Evolutionary conservation across 2,113 vertebrate species (phyloP).

Genomic region (Vulpes lagopus): DNA sequence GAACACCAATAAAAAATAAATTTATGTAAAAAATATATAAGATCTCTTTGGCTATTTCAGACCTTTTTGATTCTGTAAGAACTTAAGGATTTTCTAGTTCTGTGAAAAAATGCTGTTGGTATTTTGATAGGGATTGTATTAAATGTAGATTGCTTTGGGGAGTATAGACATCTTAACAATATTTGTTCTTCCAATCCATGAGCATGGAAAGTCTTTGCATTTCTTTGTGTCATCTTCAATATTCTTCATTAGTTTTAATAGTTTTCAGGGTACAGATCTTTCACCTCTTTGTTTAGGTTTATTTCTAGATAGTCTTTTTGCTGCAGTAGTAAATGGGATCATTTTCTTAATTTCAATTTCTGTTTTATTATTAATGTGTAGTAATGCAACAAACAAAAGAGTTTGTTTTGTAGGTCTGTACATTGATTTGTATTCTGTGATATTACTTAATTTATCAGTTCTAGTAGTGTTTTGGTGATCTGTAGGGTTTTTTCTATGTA

Average conservation of each 20-base stretch:
- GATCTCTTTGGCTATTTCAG: neutral
- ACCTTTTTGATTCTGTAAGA: neutral
- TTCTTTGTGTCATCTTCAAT: neutral
- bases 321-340: neutral
- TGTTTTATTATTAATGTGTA: neutral
- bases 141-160: neutral
- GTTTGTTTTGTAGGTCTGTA: too few relatives aligned
- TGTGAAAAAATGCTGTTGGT: neutral
- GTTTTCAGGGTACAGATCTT: neutral
- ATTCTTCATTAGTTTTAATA: neutral
- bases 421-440: neutral
- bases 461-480: too few relatives aligned
- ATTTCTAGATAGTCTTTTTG: neutral
- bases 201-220: neutral
- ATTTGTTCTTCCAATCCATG: neutral
- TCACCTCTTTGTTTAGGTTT: neutral
- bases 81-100: neutral
- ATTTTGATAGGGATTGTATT: neutral
- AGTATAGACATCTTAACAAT: neutral
- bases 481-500: neutral
- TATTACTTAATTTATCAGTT: neutral
- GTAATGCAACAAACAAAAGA: neutral
- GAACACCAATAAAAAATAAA: too few relatives aligned
- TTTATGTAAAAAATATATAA: too few relatives aligned
- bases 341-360: neutral